Percentiles rank a stretch among this genome's conserved stretches.
Evolutionary conservation across 2,797 vertebrate genomes (phyloP).

Genomic region (Gorsachius magnificus): DNA sequence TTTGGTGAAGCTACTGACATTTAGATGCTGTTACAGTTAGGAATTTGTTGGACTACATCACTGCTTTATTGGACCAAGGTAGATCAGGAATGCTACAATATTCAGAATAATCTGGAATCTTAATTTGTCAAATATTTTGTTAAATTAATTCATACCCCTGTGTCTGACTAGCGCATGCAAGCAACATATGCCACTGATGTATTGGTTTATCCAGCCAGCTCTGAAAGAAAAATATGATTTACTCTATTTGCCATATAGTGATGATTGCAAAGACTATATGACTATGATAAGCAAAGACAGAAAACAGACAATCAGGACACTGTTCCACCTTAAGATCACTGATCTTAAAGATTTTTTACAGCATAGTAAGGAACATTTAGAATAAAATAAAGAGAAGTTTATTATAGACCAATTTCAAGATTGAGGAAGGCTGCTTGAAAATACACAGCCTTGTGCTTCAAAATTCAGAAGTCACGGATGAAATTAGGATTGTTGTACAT

Average conservation of each 20-base stretch:
- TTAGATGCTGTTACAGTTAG: neutral
- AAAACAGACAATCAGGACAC: neutral
- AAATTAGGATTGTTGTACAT: neutral
- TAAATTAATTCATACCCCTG: neutral
- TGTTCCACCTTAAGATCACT: neutral
- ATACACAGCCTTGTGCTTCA: neutral
- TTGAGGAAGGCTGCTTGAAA: neutral
- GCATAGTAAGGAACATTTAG: neutral
- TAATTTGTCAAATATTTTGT: neutral
- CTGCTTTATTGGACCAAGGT: neutral
- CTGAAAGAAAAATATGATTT: neutral
- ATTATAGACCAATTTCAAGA: neutral
- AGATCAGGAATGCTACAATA: neutral
- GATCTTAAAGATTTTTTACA: neutral
- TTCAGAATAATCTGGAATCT: neutral
- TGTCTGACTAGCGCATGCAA: neutral
- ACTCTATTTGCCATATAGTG: neutral
- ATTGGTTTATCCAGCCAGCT: neutral
- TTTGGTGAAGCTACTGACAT: constrained; percentile 12
- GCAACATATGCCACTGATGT: neutral
- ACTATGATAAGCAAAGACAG: neutral
- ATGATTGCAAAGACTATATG: neutral
- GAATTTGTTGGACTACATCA: neutral
- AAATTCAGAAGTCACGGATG: neutral
- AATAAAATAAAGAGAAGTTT: neutral